Evolutionary conservation across 2,797 vertebrate genomes (phyloP), one percentile per base, ranked within the genome.

Genomic region (Gephyroberyx darwinii): DNA sequence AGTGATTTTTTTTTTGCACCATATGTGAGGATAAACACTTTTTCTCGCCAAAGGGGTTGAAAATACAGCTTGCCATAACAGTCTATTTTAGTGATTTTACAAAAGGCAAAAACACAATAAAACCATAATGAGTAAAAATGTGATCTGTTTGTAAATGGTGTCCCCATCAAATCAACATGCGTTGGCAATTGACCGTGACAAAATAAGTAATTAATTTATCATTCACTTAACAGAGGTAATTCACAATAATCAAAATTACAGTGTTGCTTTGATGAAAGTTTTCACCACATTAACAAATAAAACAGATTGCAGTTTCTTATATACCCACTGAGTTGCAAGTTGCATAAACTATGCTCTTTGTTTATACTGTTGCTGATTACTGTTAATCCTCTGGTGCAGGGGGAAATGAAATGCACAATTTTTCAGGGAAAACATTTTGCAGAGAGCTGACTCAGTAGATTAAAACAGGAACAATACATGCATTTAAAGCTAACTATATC

Each of bases 11-110:
- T 69, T 53, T 55, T 17, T 52, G 39, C 37, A 37, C 64, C 20
- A 33, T 43, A 17, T 65, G 37, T 83, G 61, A 71, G 80, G 64
- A 82, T 80, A 84, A 87, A 85, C 74, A 75, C 51, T 66, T 71
- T 4, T 70, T 71, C 43, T 70, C 62, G 37, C 76, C 71, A 60
- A 37, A 35, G 41, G 56, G 74, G 82, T 58, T 75, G 54, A 47
- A 82, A 84, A 82, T 66, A 45, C 51, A 41, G 9, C 54, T 76
- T 52, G 26, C 48, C 47, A 41, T 37, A 75, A 60, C 20, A 47
- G 41, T 53, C 17, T 43, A 8, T 68, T 81, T 66, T 19, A 53
- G 35, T 62, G 43, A 63, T 75, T 77, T 67, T 20, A 71, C 30
- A 69, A 22, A 68, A 69, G 13, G n/a, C 2, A 61, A 65, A 78